Conservation (phyloP, 2,113 vertebrate species). For the Isichthys henryi region DNA sequence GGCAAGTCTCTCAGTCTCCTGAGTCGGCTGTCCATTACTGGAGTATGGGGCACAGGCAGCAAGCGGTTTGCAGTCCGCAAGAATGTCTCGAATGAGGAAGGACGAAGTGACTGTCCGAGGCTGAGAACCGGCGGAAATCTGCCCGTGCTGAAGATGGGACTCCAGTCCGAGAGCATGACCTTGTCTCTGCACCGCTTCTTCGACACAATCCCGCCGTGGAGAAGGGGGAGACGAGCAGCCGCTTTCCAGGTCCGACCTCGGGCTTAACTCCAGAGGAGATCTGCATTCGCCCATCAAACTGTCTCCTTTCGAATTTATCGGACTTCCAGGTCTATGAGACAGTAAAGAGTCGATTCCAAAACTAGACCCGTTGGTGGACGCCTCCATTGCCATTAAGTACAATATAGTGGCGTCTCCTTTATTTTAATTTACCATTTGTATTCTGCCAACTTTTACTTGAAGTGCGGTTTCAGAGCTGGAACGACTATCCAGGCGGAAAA, state of each 20-base stretch:
- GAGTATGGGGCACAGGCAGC: conserved; percentile 76
- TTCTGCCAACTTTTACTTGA: neutral
- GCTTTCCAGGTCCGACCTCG: conserved; percentile 68
- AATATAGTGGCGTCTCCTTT: neutral
- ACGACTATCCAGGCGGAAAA: neutral
- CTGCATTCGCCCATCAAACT: conserved; percentile 60
- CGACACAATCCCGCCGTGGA: conserved; percentile 65
- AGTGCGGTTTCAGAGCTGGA: neutral
- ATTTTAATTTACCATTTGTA: conserved; percentile 23
- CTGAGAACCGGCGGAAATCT: conserved; percentile 65
- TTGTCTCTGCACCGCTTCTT: conserved; percentile 49
- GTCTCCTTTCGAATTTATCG: conserved; percentile 63
- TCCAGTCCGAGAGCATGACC: conserved; percentile 48
- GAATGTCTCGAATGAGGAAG: conserved; percentile 89
- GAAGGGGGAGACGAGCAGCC: conserved; percentile 70
- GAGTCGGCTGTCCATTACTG: conserved; percentile 63
- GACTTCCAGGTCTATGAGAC: conserved; percentile 67
- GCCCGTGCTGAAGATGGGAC: conserved; percentile 57
- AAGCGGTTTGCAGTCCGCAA: conserved; percentile 76
- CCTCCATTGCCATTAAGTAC: conserved; percentile 62
- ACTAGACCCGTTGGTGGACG: conserved; percentile 64
- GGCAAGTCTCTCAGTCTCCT: conserved; percentile 56
- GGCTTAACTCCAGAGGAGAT: conserved; percentile 72
- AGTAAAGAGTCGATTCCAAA: conserved; percentile 85
- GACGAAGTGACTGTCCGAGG: conserved; percentile 76